Evolutionary conservation across 2,113 vertebrate genomes (phyloP).

Genomic region (Thalassoma bifasciatum): DNA sequence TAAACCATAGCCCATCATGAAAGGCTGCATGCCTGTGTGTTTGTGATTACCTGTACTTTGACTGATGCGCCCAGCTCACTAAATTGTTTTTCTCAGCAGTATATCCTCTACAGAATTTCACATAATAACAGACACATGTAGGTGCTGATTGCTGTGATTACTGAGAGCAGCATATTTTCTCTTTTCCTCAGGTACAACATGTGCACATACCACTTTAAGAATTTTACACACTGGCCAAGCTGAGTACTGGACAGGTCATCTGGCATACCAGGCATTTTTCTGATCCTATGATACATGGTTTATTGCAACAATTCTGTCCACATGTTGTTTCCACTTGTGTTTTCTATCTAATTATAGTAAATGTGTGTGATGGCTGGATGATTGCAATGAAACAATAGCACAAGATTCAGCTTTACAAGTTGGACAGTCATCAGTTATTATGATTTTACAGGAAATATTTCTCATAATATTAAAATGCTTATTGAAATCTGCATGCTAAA

Average conservation of each 20-base stretch:
- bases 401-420: too few species aligned
- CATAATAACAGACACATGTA: background rate
- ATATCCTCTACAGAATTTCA: background rate
- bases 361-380: too few species aligned
- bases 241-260: background rate
- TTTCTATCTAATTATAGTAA: background rate
- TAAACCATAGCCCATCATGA: constrained; percentile 5
- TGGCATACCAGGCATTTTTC: too few species aligned
- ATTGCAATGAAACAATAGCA: too few species aligned
- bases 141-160: background rate
- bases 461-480: too few species aligned
- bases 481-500: too few species aligned
- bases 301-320: background rate
- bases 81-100: background rate
- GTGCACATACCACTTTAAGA: background rate
- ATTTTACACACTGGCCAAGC: background rate
- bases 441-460: too few species aligned
- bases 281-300: background rate
- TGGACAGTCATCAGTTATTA: too few species aligned
- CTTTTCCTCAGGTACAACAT: background rate
- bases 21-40: background rate
- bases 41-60: constrained; percentile 1
- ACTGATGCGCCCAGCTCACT: background rate
- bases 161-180: background rate
- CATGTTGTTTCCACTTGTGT: background rate